These are phyloP conservation scores for Agelastica alni DNA, from an alignment of 2,888 invertebrate genomes.

Conservation along the genomic window DNA sequence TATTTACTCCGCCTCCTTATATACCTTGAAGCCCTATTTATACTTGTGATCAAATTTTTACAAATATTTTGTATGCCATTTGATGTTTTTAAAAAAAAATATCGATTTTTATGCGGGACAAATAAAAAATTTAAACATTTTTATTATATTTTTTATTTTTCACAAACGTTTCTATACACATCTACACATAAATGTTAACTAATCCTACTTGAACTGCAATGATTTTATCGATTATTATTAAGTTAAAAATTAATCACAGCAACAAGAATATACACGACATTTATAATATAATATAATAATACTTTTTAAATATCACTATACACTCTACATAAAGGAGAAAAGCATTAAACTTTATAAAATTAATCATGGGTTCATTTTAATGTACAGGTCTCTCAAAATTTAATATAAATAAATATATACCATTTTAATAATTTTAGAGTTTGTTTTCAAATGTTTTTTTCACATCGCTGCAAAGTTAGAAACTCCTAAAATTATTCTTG, in stretches of 20 bases:
- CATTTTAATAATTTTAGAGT: no score
- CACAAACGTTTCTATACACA: slow-evolving; percentile 55
- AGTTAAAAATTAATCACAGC: slow-evolving; percentile 57
- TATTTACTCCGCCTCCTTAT: slow-evolving; percentile 11
- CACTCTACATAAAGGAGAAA: slow-evolving; percentile 36
- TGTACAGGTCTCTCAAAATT: not conserved
- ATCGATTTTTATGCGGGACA: no score
- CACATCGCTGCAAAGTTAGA: no score
- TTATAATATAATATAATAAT: slow-evolving; percentile 40
- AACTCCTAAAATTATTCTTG: no score
- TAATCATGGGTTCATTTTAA: no score
- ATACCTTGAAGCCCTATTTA: no score
- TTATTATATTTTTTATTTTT: slow-evolving; percentile 47
- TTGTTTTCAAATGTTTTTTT: no score
- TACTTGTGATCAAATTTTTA: no score
- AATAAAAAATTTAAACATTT: slow-evolving; percentile 15
- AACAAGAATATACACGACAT: slow-evolving; percentile 57
- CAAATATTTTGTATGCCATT: no score
- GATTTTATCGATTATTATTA: slow-evolving; percentile 45
- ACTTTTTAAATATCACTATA: slow-evolving; percentile 44
- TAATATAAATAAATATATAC: no score
- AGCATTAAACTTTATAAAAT: slow-evolving; percentile 36
- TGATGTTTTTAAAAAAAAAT: no score
- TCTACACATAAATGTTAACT: slow-evolving; percentile 52
- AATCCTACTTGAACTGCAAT: slow-evolving; percentile 49